Conservation (phyloP, 2,797 vertebrate species). For the Lateolabrax maculatus region DNA sequence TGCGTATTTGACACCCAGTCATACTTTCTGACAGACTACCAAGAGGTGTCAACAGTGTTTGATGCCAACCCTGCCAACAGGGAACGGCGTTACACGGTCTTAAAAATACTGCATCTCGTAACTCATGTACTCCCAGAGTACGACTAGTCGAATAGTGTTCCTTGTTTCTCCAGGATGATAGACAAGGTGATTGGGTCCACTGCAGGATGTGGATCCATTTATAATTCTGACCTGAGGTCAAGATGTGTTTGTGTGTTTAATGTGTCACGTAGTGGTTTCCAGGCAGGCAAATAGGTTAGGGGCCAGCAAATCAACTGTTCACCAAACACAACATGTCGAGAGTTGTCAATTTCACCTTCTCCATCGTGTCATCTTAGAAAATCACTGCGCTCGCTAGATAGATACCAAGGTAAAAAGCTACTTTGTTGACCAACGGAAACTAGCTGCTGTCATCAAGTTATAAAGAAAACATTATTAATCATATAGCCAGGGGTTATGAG, state of each 20-base stretch:
- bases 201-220: neutral
- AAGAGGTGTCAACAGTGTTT: slow-evolving; percentile 47
- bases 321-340: no score
- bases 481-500: no score
- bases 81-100: slow-evolving; percentile 38
- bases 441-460: no score
- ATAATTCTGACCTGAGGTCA: slow-evolving; percentile 8
- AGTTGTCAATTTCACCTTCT: no score
- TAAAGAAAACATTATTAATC: no score
- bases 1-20: slow-evolving; percentile 55
- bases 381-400: no score
- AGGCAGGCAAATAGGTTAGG: no score
- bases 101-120: slow-evolving; percentile 50
- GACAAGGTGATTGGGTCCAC: slow-evolving; percentile 4
- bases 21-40: slow-evolving; percentile 60
- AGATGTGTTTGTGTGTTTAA: slow-evolving; percentile 4
- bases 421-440: no score
- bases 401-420: no score
- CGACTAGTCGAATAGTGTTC: neutral
- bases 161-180: neutral
- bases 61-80: slow-evolving; percentile 36
- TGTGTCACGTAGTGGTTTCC: neutral
- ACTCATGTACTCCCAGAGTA: slow-evolving; percentile 14
- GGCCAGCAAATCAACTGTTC: no score
- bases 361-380: no score